phyloP scores from a whole-genome alignment of 2,113 vertebrate genomes.

The Taxidea taxus region DNA sequence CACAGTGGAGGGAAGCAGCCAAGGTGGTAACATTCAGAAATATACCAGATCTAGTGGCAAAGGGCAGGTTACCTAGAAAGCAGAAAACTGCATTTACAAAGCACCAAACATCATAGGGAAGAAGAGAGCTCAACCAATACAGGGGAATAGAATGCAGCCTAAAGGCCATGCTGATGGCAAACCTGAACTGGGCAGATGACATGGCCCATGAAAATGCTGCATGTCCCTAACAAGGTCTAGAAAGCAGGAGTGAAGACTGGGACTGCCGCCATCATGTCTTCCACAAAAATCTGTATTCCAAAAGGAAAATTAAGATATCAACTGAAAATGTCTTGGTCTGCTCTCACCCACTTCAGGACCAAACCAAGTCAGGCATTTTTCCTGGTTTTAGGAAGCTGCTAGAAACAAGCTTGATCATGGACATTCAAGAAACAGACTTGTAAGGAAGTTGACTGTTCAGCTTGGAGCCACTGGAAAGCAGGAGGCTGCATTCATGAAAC shows the following conservation, averaged over 20 bases:
- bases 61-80: neutral
- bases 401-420: neutral
- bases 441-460: neutral
- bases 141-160: neutral
- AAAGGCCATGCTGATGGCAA: neutral
- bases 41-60: neutral
- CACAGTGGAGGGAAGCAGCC: neutral
- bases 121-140: neutral
- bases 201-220: neutral
- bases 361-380: neutral
- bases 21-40: neutral
- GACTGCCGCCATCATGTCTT: neutral
- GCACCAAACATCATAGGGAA: neutral
- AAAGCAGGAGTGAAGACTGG: neutral
- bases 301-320: neutral
- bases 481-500: rapidly evolving
- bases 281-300: neutral
- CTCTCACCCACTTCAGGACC: neutral
- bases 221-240: neutral
- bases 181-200: neutral
- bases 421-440: neutral
- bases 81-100: rapidly evolving
- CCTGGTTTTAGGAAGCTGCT: neutral
- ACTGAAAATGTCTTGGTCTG: neutral
- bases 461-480: too few relatives aligned